phyloP scores from a whole-genome alignment of 1,140 invertebrate species.

The Tetragnatha versicolor region DNA sequence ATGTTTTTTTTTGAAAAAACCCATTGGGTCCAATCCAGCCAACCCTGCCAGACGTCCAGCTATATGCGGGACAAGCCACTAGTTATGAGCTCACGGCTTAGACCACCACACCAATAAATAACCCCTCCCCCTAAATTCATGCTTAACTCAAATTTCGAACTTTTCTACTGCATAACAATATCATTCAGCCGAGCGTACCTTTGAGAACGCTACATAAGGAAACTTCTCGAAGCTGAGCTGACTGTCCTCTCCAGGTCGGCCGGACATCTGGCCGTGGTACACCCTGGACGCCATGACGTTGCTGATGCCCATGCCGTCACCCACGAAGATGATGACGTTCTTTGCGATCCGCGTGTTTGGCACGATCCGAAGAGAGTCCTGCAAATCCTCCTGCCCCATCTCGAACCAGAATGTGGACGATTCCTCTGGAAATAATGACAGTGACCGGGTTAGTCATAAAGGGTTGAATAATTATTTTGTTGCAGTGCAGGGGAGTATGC shows the following conservation, averaged over 20 bases:
- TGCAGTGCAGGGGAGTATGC: too few species aligned
- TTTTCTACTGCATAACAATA: too few species aligned
- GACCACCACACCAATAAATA: too few species aligned
- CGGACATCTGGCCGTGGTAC: slow-evolving; percentile 64
- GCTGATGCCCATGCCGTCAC: slow-evolving; percentile 92
- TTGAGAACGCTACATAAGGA: slow-evolving; percentile 80
- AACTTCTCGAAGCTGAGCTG: slow-evolving; percentile 82
- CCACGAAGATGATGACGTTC: slow-evolving; percentile 90
- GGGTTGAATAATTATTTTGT: too few species aligned
- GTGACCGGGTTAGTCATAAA: too few species aligned
- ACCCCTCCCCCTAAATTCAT: too few species aligned
- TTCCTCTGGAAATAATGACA: slow-evolving; percentile 36
- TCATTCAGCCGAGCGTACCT: slow-evolving; percentile 69
- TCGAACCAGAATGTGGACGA: slow-evolving; percentile 49
- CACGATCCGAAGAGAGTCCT: not conserved
- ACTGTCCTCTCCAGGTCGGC: slow-evolving; percentile 72
- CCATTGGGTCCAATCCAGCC: too few species aligned
- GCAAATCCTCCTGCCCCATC: slow-evolving; percentile 24
- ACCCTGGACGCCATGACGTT: slow-evolving; percentile 84
- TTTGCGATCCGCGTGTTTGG: slow-evolving; percentile 75
- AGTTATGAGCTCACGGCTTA: too few species aligned
- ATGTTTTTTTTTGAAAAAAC: too few species aligned
- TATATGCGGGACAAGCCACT: too few species aligned
- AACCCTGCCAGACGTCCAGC: too few species aligned
- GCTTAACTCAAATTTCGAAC: too few species aligned